Percentiles rank a stretch among this genome's conserved stretches.
Conservation (phyloP, 2,888 invertebrate species). For the Tipula lateralis region DNA sequence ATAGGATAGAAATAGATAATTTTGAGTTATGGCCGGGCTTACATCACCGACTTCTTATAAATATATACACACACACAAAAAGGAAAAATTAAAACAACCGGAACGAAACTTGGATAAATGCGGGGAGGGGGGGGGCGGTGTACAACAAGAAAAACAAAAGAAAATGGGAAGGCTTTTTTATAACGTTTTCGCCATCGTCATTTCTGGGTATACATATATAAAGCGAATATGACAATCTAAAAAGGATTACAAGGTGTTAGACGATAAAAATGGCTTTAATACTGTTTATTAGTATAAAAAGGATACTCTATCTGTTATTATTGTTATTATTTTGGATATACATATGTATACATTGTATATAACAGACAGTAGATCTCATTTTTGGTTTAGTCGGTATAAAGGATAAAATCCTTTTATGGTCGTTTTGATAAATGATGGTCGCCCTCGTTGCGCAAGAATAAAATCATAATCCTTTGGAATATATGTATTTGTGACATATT, state of each 20-base stretch:
- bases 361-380: background rate
- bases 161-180: background rate
- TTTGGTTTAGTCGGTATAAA: background rate
- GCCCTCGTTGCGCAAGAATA: slow-evolving; percentile 1
- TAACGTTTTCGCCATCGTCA: background rate
- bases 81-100: background rate
- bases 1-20: too few species aligned
- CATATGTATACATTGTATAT: background rate
- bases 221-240: background rate
- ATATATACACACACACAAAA: background rate
- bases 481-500: background rate
- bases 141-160: background rate
- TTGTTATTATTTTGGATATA: background rate
- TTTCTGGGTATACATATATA: background rate
- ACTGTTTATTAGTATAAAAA: background rate
- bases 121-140: too few species aligned
- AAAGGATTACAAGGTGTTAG: slow-evolving; percentile 1
- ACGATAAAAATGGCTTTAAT: slow-evolving; percentile 6
- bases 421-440: background rate
- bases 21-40: too few species aligned
- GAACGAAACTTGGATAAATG: background rate
- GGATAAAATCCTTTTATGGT: background rate
- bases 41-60: too few species aligned
- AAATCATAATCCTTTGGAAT: background rate
- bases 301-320: background rate